Conservation (phyloP, 2,797 vertebrate genomes). For the Apodemus agrarius region DNA sequence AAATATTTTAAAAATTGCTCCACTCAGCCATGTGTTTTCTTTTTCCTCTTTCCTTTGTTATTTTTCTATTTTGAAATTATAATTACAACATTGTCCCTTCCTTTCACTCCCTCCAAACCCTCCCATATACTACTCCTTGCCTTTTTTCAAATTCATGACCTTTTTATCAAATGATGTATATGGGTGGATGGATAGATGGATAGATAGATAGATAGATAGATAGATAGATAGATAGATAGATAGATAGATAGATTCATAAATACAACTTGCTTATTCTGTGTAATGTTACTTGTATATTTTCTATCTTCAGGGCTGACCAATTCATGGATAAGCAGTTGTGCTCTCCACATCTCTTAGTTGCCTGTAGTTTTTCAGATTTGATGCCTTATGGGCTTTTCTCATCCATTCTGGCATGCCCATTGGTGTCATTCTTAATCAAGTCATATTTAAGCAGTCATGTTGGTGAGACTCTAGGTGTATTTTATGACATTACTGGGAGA, state of each 20-base stretch:
- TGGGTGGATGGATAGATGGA: not conserved
- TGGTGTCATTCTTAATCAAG: not conserved
- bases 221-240: not conserved
- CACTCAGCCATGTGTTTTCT: slow-evolving; percentile 89
- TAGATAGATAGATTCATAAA: not conserved
- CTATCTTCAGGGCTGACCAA: not conserved
- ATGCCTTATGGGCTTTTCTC: not conserved
- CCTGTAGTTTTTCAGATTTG: not conserved
- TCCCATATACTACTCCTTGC: not conserved
- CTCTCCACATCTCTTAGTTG: not conserved
- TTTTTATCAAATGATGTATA: not conserved
- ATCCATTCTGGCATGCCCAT: not conserved
- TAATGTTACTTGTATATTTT: not conserved
- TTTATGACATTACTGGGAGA: not conserved
- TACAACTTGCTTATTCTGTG: not conserved
- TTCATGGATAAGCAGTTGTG: not conserved
- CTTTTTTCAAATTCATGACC: not conserved
- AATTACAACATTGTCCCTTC: not conserved
- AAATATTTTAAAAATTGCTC: slow-evolving; percentile 91
- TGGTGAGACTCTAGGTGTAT: not conserved
- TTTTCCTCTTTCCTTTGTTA: not conserved
- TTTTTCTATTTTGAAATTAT: not conserved
- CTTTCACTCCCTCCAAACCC: not conserved
- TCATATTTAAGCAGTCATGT: not conserved
- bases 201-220: not conserved